Evolutionary conservation across 1,140 invertebrate genomes (phyloP).

Genomic region (Drosophila sp.): DNA sequence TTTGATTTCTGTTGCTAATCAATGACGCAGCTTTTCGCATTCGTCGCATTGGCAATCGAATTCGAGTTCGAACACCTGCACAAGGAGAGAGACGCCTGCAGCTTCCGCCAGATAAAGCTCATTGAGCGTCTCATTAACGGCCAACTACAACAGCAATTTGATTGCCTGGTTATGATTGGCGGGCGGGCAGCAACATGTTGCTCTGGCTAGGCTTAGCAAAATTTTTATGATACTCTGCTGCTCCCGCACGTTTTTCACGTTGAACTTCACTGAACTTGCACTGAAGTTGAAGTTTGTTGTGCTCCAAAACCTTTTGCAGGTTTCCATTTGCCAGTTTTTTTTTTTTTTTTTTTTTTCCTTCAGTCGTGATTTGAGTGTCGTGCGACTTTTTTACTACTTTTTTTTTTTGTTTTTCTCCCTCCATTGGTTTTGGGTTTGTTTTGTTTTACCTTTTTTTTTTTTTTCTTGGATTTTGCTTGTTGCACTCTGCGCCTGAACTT

Average conservation of each 20-base stretch:
- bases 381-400: slow-evolving; percentile 73
- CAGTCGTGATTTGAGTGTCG: slow-evolving; percentile 80
- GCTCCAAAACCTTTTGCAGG: slow-evolving; percentile 55
- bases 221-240: slow-evolving; percentile 45
- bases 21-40: slow-evolving; percentile 69
- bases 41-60: background rate
- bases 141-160: slow-evolving; percentile 55
- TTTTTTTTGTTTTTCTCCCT: slow-evolving; percentile 12
- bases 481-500: slow-evolving; percentile 65
- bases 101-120: slow-evolving; percentile 67
- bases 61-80: slow-evolving; percentile 65
- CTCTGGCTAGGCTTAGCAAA: slow-evolving; percentile 32
- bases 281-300: slow-evolving; percentile 54
- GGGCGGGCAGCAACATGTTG: slow-evolving; percentile 27
- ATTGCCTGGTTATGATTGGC: slow-evolving; percentile 75
- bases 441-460: slow-evolving; percentile 47
- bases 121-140: slow-evolving; percentile 66
- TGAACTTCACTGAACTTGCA: slow-evolving; percentile 79
- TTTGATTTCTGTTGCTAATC: slow-evolving; percentile 64
- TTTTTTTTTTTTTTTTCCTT: background rate
- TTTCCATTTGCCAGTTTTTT: slow-evolving; percentile 27
- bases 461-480: slow-evolving; percentile 15
- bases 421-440: slow-evolving; percentile 21
- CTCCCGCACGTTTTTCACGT: slow-evolving; percentile 80
- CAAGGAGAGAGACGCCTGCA: slow-evolving; percentile 6